Percentiles rank a stretch among this genome's conserved stretches.
These are phyloP conservation scores for Rapana venosa DNA, from an alignment of 2,888 invertebrate species.

Conservation along the genomic window DNA sequence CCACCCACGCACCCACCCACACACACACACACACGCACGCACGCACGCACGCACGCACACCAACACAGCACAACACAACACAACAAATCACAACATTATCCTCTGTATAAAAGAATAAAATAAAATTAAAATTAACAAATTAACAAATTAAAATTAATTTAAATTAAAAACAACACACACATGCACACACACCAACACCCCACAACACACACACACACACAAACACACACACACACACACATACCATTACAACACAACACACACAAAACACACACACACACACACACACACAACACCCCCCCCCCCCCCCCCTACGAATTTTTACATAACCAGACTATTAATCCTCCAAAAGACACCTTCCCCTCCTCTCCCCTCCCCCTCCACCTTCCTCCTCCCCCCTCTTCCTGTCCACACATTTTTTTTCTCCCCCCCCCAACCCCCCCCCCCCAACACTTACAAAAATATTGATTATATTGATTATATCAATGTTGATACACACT, in stretches of 20 bases:
- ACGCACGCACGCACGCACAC: neutral
- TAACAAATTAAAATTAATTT: no score
- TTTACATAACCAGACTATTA: neutral
- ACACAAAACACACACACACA: no score
- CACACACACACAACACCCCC: neutral
- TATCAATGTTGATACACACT: no score
- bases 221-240: neutral
- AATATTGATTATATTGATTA: no score
- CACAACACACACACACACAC: no score
- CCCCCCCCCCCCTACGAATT: neutral
- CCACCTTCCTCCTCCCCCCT: neutral
- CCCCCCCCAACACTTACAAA: neutral
- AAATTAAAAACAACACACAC: no score
- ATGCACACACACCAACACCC: no score
- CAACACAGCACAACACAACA: neutral
- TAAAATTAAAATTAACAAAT: no score
- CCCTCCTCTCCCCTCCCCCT: neutral
- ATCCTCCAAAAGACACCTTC: neutral
- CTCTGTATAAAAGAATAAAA: neutral
- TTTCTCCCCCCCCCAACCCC: no score
- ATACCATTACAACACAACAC: neutral
- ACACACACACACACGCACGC: neutral
- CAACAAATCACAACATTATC: neutral
- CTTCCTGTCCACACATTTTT: neutral
- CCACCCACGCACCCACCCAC: neutral